Evolutionary conservation across 2,888 invertebrate species (phyloP).

Genomic region (Patella pellucida): DNA sequence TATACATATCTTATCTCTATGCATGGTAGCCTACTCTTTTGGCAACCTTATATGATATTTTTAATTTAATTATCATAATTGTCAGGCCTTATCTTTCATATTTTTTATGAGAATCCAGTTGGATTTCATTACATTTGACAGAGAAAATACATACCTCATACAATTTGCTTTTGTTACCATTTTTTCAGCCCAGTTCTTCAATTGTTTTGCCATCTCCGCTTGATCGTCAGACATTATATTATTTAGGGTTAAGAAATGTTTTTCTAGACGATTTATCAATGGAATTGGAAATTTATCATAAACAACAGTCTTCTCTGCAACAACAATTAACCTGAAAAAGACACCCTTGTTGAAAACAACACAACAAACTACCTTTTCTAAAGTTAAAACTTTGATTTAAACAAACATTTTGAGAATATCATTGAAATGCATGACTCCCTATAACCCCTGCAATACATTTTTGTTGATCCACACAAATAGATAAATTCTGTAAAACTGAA

Average conservation of each 20-base stretch:
- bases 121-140: too few species aligned
- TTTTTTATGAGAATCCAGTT: too few species aligned
- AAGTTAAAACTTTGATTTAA: not conserved
- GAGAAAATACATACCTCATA: conserved; percentile 4
- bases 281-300: conserved; percentile 67
- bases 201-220: conserved; percentile 38
- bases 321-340: conserved; percentile 58
- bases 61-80: too few species aligned
- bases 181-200: conserved; percentile 50
- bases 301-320: conserved; percentile 65
- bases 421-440: too few species aligned
- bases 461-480: too few species aligned
- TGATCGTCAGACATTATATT: conserved; percentile 56
- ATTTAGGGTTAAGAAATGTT: conserved; percentile 67
- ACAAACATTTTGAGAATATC: too few species aligned
- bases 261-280: conserved; percentile 67
- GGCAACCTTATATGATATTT: too few species aligned
- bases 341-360: not conserved
- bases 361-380: not conserved
- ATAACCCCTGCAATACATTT: too few species aligned
- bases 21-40: too few species aligned
- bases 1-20: too few species aligned
- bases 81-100: too few species aligned
- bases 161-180: conserved; percentile 32
- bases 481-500: too few species aligned